Evolutionary conservation across 2,888 invertebrate genomes (phyloP).

Genomic region (Amiota minor): DNA sequence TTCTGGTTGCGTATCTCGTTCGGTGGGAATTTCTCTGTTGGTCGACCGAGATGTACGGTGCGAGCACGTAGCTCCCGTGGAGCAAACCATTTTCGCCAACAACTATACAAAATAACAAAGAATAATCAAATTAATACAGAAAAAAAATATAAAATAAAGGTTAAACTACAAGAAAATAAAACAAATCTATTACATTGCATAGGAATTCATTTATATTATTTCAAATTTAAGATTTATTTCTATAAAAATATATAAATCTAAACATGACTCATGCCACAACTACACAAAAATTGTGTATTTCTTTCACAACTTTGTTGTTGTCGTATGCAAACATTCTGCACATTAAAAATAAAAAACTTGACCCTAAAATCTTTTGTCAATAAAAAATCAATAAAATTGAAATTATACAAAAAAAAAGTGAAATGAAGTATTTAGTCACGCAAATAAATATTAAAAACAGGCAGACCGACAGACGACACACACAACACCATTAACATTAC

Average conservation of each 20-base stretch:
- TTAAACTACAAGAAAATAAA: not conserved
- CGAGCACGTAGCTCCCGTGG: constrained; percentile 84
- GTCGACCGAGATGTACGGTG: constrained; percentile 84
- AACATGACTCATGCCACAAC: too few relatives aligned
- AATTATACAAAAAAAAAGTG: constrained; percentile 31
- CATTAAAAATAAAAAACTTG: constrained; percentile 3
- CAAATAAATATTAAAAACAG: too few relatives aligned
- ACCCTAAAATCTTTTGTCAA: constrained; percentile 40
- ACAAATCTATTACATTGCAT: not conserved
- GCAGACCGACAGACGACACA: too few relatives aligned
- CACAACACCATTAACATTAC: too few relatives aligned
- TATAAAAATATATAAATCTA: too few relatives aligned
- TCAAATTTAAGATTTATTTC: not conserved
- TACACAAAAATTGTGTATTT: too few relatives aligned
- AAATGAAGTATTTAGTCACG: not conserved
- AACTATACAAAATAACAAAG: constrained; percentile 76
- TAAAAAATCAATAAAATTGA: constrained; percentile 41
- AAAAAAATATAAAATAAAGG: not conserved
- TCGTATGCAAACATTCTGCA: too few relatives aligned
- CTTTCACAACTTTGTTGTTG: too few relatives aligned
- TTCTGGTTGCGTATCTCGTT: constrained; percentile 99
- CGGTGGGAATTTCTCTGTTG: constrained; percentile 90
- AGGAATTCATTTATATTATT: not conserved
- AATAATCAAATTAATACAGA: not conserved
- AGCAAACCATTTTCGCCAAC: constrained; percentile 83